These are phyloP conservation scores for Falco concolor DNA, from an alignment of 2,797 vertebrate species.

Conservation along the genomic window DNA sequence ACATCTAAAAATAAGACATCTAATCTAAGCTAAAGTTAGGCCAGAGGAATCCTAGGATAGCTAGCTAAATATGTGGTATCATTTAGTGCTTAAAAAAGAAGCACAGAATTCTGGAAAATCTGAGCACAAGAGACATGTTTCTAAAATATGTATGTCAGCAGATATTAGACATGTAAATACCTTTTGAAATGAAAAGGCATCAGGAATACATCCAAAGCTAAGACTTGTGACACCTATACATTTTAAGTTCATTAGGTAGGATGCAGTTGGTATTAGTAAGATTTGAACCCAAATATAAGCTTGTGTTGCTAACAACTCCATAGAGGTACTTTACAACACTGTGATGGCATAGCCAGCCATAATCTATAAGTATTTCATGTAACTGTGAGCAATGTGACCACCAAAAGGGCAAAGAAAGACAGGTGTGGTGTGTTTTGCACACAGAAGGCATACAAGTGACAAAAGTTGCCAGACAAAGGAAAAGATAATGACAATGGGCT, in stretches of 20 bases:
- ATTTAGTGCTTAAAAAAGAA: neutral
- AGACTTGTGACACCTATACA: neutral
- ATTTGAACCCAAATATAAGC: neutral
- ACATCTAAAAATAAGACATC: slow-evolving; percentile 46
- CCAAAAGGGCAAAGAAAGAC: neutral
- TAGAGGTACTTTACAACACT: neutral
- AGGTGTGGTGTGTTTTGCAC: neutral
- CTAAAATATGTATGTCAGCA: neutral
- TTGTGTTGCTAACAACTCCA: neutral
- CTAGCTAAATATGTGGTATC: neutral
- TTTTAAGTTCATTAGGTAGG: neutral
- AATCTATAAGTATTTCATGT: neutral
- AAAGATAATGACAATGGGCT: neutral
- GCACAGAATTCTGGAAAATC: neutral
- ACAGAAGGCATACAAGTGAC: neutral
- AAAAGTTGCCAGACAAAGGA: neutral
- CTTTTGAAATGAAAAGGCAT: neutral
- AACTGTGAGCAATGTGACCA: neutral
- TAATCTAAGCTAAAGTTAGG: slow-evolving; percentile 8
- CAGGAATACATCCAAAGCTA: neutral
- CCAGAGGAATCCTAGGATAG: slow-evolving; percentile 4
- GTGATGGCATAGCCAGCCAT: neutral
- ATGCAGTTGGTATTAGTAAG: neutral
- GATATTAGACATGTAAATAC: neutral
- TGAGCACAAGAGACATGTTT: neutral